Base-by-base conservation (phyloP, 2,888 invertebrate species). In the Lepidocyrtinus sp. region DNA sequence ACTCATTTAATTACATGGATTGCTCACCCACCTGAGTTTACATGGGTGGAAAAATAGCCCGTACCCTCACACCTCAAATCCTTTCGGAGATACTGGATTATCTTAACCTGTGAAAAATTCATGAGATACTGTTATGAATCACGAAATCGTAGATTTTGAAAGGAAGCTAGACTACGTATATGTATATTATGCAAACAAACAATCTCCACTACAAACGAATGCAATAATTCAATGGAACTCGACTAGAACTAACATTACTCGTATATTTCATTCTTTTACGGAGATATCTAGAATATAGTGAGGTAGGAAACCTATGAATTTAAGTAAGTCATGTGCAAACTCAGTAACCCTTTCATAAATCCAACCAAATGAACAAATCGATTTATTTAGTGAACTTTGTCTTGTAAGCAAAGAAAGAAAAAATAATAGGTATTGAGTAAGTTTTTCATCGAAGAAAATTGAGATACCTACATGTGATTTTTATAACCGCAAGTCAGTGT, bases 181-280 rank as follows among this genome's bases (percentile, higher is more conserved):
- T 55, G 17, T 55, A 55, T 12, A 55, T 2, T 55, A 55, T n/a
- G 55, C 55, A 55, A n/a, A 55, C 15, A 55, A 55, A 55, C 55
- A 55, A 55, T 55, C 55, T 55, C 55, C 55, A 55, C 55, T 55
- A 55, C 55, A 55, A 55, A 55, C 55, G 55, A 55, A 55, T 55
- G 55, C 55, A 55, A 55, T 55, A 55, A 55, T 55, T n/a, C 55
- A 55, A 55, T 55, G 55, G 55, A 55, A 55, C 55, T 55, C 55
- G 55, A 55, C 17, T 55, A 55, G 7, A 12, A 55, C 55, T 55
- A 55, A 55, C 55, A 55, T 55, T 55, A 55, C 17, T 12, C 36
- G 12, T 36, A 36, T 12, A 36, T 36, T 36, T 36, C 36, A 36
- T 36, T 12, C 36, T n/a, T 5, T 36, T 36, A 36, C 36, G 36